These are phyloP conservation scores for Lepetodrilus schrolli DNA, from an alignment of 2,888 invertebrate genomes.

Conservation along the genomic window DNA sequence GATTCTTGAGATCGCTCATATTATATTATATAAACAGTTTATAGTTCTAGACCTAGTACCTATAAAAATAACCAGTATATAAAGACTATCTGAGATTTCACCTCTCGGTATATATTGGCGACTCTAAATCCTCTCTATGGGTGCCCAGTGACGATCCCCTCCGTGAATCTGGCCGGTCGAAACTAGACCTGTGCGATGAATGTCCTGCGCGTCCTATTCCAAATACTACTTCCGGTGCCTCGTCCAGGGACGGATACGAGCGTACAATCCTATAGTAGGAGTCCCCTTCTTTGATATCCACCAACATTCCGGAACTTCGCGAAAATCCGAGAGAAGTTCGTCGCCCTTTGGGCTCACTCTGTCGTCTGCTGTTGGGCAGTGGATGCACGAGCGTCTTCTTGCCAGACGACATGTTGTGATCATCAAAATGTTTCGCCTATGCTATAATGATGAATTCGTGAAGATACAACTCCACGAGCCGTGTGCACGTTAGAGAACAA, in stretches of 20 bases:
- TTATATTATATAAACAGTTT: too few relatives aligned
- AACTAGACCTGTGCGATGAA: not conserved
- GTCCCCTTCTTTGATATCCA: constrained; percentile 58
- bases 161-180: constrained; percentile 1
- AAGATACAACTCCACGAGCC: too few relatives aligned
- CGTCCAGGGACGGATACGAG: constrained; percentile 53
- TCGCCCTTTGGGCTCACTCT: not conserved
- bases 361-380: not conserved
- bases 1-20: too few relatives aligned
- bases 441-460: too few relatives aligned
- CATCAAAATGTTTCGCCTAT: constrained; percentile 44
- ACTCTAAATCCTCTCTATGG: not conserved
- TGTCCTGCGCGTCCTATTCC: not conserved
- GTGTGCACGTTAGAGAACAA: constrained; percentile 41
- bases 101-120: too few relatives aligned
- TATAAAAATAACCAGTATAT: too few relatives aligned
- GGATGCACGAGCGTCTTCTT: constrained; percentile 29
- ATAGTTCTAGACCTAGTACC: too few relatives aligned
- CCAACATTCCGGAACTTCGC: constrained; percentile 29
- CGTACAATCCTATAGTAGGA: constrained; percentile 56
- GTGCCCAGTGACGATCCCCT: not conserved
- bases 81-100: too few relatives aligned
- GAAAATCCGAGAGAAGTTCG: not conserved
- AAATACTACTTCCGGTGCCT: constrained; percentile 43
- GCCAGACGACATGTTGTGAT: constrained; percentile 37